Percentiles rank a stretch among this genome's conserved stretches.
phyloP scores from a whole-genome alignment of 2,797 vertebrate species.

The Numenius phaeopus region DNA sequence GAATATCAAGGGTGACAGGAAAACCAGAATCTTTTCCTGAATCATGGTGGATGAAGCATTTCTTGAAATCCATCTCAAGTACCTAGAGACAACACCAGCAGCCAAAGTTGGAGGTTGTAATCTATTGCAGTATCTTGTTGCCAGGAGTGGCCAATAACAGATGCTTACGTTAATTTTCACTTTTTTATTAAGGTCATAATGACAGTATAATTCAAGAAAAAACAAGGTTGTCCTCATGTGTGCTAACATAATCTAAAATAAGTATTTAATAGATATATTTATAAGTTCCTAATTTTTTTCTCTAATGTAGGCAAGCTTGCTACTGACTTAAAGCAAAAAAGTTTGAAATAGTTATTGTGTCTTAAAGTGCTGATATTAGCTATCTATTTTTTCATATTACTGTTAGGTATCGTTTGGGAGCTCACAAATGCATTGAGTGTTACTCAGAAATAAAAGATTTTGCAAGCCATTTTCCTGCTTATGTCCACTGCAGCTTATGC shows the following conservation, averaged over 20 bases:
- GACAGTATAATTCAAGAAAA: background rate
- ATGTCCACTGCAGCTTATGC: constrained; percentile 91
- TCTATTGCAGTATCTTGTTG: background rate
- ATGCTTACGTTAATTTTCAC: background rate
- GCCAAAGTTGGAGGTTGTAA: background rate
- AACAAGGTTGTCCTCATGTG: background rate
- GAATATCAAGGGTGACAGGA: background rate
- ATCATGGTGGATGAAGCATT: background rate
- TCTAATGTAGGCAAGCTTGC: background rate
- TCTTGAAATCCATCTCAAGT: background rate
- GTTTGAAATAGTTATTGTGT: background rate
- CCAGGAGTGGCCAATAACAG: background rate
- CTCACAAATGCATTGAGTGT: constrained; percentile 93
- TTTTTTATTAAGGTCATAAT: background rate
- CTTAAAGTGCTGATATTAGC: background rate
- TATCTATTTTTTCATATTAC: constrained; percentile 16
- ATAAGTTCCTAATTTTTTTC: background rate
- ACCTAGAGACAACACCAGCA: background rate
- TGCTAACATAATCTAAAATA: background rate
- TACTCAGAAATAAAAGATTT: constrained; percentile 87
- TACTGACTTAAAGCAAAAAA: background rate
- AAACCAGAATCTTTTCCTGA: background rate
- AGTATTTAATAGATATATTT: background rate
- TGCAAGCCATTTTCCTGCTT: constrained; percentile 90
- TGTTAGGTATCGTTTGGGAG: constrained; percentile 78